Evolutionary conservation across 2,888 invertebrate species (phyloP).

Genomic region (Scaptomyza tumidula): DNA sequence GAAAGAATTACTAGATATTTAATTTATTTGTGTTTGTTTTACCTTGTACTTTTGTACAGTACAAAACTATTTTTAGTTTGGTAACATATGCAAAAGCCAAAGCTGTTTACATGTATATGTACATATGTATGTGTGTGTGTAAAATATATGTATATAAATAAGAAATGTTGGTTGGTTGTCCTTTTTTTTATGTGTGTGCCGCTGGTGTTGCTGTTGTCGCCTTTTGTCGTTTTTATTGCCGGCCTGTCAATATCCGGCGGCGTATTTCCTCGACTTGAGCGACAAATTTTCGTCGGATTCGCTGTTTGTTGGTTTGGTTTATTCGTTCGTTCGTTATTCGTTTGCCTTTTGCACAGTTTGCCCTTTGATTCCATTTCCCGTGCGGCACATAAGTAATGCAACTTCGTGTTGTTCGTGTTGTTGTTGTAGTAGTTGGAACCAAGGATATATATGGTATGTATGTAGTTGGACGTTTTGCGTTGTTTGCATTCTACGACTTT

Average conservation of each 20-base stretch:
- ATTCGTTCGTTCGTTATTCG: conserved; percentile 8
- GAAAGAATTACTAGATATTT: background rate
- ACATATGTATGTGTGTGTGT: background rate
- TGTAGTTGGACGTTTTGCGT: conserved; percentile 22
- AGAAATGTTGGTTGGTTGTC: conserved; percentile 46
- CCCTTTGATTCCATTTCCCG: conserved; percentile 59
- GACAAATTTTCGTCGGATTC: conserved; percentile 62
- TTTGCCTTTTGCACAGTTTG: conserved; percentile 41
- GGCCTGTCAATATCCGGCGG: conserved; percentile 71
- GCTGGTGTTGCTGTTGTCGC: conserved; percentile 50
- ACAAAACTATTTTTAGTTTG: background rate
- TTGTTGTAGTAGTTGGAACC: background rate
- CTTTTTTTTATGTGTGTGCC: conserved; percentile 24
- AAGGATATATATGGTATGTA: background rate
- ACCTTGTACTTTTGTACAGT: background rate
- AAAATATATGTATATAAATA: conserved; percentile 60
- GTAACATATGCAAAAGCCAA: background rate
- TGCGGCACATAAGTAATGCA: conserved; percentile 58
- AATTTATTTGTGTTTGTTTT: background rate
- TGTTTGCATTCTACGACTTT: conserved; percentile 56
- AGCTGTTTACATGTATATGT: background rate
- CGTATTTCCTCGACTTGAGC: conserved; percentile 40
- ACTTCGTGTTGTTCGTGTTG: conserved; percentile 12
- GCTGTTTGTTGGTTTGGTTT: conserved; percentile 26
- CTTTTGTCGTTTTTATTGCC: conserved; percentile 72